Conservation (phyloP, 2,888 invertebrate genomes). For the Athrips mouffetella region DNA sequence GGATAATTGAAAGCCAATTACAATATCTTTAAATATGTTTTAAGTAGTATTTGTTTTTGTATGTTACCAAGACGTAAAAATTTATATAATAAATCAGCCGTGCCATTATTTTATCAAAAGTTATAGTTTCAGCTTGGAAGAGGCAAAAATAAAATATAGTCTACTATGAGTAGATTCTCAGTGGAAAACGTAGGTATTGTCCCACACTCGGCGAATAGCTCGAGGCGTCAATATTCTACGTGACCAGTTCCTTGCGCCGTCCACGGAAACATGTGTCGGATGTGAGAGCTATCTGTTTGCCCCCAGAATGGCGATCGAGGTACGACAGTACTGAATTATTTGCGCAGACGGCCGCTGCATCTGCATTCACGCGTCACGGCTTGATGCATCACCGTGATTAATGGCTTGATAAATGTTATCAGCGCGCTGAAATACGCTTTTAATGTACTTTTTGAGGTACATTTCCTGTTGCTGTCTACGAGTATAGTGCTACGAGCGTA, state of each 20-base stretch:
- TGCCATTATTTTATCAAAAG: neutral
- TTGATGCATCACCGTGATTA: conserved; percentile 20
- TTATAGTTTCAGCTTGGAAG: neutral
- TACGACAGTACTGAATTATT: conserved; percentile 33
- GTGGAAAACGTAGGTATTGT: conserved; percentile 46
- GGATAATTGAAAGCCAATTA: too few species aligned
- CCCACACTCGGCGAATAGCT: conserved; percentile 59
- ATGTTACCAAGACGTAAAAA: neutral
- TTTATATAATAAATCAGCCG: neutral
- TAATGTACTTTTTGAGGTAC: conserved; percentile 11
- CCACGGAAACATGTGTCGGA: conserved; percentile 76
- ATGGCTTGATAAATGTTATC: conserved; percentile 18
- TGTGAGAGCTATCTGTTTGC: conserved; percentile 75
- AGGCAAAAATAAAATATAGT: conserved; percentile 16
- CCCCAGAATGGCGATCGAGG: conserved; percentile 62
- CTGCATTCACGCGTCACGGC: conserved; percentile 21
- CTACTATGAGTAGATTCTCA: conserved; percentile 7
- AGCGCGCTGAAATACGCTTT: conserved; percentile 9
- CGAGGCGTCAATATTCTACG: conserved; percentile 77
- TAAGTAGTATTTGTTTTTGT: too few species aligned
- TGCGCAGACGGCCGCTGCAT: conserved; percentile 20
- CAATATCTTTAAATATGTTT: too few species aligned
- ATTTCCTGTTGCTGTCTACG: conserved; percentile 7
- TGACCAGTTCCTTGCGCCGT: conserved; percentile 69
- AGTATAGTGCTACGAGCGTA: conserved; percentile 15